phyloP scores from a whole-genome alignment of 2,797 vertebrate genomes.

The Pristis pectinata region DNA sequence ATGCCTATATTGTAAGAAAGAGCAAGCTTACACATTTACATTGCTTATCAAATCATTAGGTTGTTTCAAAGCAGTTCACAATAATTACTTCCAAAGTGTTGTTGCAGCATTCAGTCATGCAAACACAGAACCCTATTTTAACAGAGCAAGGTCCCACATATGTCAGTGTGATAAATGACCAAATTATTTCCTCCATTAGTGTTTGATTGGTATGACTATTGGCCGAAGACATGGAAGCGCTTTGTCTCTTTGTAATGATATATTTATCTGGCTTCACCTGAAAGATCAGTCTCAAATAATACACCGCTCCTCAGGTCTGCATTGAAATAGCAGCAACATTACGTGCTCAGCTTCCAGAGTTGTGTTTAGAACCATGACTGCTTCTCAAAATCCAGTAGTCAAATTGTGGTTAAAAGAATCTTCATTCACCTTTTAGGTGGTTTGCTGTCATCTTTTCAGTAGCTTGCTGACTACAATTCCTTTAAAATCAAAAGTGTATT shows the following conservation, averaged over 20 bases:
- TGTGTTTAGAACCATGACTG: background rate
- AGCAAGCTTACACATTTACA: background rate
- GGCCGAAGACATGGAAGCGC: background rate
- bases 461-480: background rate
- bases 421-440: background rate
- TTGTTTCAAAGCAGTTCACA: background rate
- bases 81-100: background rate
- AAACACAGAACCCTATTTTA: background rate
- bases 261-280: background rate
- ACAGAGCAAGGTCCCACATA: background rate
- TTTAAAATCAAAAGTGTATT: background rate
- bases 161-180: background rate
- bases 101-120: no score
- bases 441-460: background rate
- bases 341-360: background rate
- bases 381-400: background rate
- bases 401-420: background rate
- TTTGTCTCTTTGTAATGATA: background rate
- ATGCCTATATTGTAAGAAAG: background rate
- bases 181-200: background rate
- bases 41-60: background rate
- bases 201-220: background rate
- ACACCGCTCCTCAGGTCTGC: background rate
- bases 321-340: background rate
- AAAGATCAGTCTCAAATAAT: background rate